Evolutionary conservation across 2,113 vertebrate species (phyloP), one percentile per base, ranked within the genome.

Genomic region (Ginglymostoma cirratum): DNA sequence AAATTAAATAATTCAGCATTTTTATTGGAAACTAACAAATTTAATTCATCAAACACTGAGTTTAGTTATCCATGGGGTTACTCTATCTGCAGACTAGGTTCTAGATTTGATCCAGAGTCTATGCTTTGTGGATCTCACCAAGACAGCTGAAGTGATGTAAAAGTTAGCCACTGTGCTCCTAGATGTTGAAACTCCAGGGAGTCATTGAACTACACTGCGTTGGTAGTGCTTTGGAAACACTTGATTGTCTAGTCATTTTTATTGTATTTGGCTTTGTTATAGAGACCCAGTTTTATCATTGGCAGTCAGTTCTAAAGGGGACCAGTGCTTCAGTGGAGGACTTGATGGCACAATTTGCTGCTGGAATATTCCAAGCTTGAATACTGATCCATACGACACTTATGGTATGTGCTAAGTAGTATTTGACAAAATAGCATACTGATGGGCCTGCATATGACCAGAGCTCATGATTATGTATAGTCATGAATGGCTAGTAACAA

Each of bases 361-460:
- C 97, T 99, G 98, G 98, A 98, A 98, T 97, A 98, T 99, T 96
- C 98, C 98, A 0, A 98, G 98, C 96, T 98, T 99, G 42, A 98
- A 98, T 61, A 98, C 98, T 97, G 98, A 99, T 96, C 98, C 98
- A 23, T 99, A 99, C 0, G 98, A 99, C n/a, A 98, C 98, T 69
- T 99, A 99, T 0, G 98, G 98, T 98, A 96, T 97, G 98, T 96
- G 30, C 93, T 42, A 92, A 61, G 66, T 45, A 23, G 30, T 15
- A 3, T 10, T 52, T n/a, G 38, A 30, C 48, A 21, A 48, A 24
- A 42, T 52, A 95, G 48, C n/a, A 55, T 27, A 21, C 27, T 42
- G 42, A 76, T 42, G 21, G 52, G 14, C 52, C 45, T 55, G 10
- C 27, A 55, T 4, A 90, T 90, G 52, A 65, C 24, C 14, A 2